Evolutionary conservation across 1,140 invertebrate genomes (phyloP), one percentile per base, ranked within the genome.

Genomic region (Ganaspis sp.): DNA sequence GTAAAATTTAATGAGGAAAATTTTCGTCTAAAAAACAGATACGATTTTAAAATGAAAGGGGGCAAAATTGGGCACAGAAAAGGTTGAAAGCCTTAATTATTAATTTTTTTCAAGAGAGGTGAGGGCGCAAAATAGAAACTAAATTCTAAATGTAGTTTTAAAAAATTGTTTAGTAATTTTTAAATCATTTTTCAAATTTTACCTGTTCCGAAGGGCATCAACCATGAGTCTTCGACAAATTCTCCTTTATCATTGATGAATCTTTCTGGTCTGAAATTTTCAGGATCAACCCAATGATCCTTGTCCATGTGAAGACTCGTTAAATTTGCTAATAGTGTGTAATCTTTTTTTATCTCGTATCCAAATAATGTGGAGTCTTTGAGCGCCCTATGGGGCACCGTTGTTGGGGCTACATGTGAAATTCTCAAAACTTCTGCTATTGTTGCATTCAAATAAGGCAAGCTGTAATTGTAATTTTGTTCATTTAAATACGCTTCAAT

Each of bases 251-350:
- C 78, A 69, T 93, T 88, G 23, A 94, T 85, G 80, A 94, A 94
- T 75, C 93, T 85, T 79, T 94, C 93, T 0, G 94, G 93, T 42
- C 92, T 77, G 81, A 94, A 94, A 5, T 86, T 80, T 40, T 93
- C 90, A 0, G 94, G 92, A 84, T 94, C 92, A 11, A 90, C 90
- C 93, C 93, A 94, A 70, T 92, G 86, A 40, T 90, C 83, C 53
- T 87, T 78, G 77, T 92, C 91, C 80, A 88, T 83, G 70, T 92
- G 89, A 17, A 92, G 81, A 54, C 87, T 89, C 70, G 84, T 84
- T 1, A 92, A 58, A 84, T 87, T 90, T 0, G 88, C 83, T 49
- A 92, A 78, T 9, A 92, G 70, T 0, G 81, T 86, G 45, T 89
- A 90, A 84, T 90, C 83, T 74, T 92, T 91, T 79, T 92, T 91